Evolutionary conservation across 2,888 invertebrate genomes (phyloP).

Genomic region (Cloeon dipterum): DNA sequence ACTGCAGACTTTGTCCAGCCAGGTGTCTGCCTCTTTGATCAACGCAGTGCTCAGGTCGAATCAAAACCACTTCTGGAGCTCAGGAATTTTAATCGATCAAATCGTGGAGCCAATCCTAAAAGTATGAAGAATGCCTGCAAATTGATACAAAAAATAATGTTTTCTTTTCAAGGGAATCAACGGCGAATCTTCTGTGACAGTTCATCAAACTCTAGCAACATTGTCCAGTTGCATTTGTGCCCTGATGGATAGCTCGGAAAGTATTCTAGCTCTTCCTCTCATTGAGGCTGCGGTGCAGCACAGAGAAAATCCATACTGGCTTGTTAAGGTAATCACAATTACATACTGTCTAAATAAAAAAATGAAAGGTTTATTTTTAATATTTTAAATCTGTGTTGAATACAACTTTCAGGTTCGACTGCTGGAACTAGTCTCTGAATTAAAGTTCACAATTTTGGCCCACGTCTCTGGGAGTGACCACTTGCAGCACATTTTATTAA

Average conservation of each 20-base stretch:
- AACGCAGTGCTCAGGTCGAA: constrained; percentile 30
- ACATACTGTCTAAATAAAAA: background rate
- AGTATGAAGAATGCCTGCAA: background rate
- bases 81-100: background rate
- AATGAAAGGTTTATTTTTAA: background rate
- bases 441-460: constrained; percentile 32
- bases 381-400: constrained; percentile 1
- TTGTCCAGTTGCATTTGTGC: constrained; percentile 31
- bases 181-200: constrained; percentile 52
- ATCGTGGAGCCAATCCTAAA: background rate
- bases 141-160: constrained; percentile 4
- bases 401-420: constrained; percentile 30
- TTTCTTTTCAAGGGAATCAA: constrained; percentile 32
- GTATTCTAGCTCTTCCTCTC: constrained; percentile 27
- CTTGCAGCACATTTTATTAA: constrained; percentile 30
- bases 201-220: constrained; percentile 42
- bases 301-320: constrained; percentile 57
- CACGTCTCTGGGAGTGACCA: constrained; percentile 20
- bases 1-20: constrained; percentile 44
- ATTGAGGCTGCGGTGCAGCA: constrained; percentile 37
- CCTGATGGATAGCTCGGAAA: constrained; percentile 36
- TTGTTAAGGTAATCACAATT: constrained; percentile 53
- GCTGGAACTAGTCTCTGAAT: constrained; percentile 31
- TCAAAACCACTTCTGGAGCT: constrained; percentile 16
- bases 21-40: constrained; percentile 42